Conservation (phyloP, 2,888 invertebrate species). For the Leptopilina syphax region DNA sequence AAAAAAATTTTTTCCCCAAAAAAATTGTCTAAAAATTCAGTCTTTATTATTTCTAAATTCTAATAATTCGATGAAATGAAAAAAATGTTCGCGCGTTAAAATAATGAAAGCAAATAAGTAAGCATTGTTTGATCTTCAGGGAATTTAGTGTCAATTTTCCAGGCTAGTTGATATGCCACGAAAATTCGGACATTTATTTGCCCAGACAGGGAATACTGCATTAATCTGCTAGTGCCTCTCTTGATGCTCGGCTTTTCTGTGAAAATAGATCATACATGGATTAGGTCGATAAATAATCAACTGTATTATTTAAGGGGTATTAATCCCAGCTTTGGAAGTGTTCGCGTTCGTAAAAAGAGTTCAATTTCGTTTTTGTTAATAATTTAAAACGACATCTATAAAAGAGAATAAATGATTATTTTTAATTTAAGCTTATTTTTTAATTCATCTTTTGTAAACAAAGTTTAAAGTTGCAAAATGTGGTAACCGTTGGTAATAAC, state of each 20-base stretch:
- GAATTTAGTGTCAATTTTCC: constrained; percentile 54
- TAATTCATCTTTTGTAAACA: too few species aligned
- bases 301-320: constrained; percentile 13
- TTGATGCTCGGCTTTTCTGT: constrained; percentile 39
- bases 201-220: constrained; percentile 52
- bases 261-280: constrained; percentile 45
- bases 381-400: neutral
- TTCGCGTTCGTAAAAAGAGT: neutral
- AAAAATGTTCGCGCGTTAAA: neutral
- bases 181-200: constrained; percentile 55
- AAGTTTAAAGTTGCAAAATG: too few species aligned
- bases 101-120: neutral
- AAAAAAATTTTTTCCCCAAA: too few species aligned
- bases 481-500: too few species aligned
- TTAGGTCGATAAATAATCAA: constrained; percentile 34
- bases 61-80: too few species aligned
- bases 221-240: constrained; percentile 55
- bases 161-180: constrained; percentile 46
- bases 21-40: too few species aligned
- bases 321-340: constrained; percentile 9
- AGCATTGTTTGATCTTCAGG: constrained; percentile 1
- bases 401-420: neutral
- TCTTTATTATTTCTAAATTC: too few species aligned
- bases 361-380: neutral
- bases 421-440: too few species aligned